Base-by-base conservation (phyloP, 2,888 invertebrate species). In the Nasonovia ribisnigri region DNA sequence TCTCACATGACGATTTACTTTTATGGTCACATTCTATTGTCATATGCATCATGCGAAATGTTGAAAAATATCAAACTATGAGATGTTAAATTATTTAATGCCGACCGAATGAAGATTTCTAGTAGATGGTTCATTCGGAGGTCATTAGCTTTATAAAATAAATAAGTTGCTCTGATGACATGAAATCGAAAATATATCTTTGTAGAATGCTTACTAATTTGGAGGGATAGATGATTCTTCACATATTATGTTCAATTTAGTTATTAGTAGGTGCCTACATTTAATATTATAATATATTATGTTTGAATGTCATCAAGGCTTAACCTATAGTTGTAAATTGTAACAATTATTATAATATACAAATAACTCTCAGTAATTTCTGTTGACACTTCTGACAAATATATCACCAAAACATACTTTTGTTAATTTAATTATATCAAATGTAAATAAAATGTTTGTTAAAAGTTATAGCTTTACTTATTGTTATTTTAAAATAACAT, bases 21-120 rank as follows among this genome's bases (percentile, higher is more conserved):
- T 87, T 92, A 77, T 77, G 77, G 88, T 77, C 51, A 54, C 92
- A 77, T 77, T 42, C 42, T 51, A 92, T 88, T 92, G 88, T 92
- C 77, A 88, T n/a, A n/a, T 88, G 42, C 42, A 54, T 77, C 51
- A 77, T 88, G 43, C 54, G 77, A 92, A 92, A 92, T 67, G 26
- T 46, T 90, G 11, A 90, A 93, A 88, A 93, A 54, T 29, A 43
- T 57, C 57, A n/a, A 84, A 84, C 46, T 48, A 42, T 57, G 46
- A 26, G 60, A 48, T 90, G 46, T 89, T 43, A 87, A 13, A 46
- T 46, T 54, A 24, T 36, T 87, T 51, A 67, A 67, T 88, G 4
- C 29, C 11, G 3, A n/a, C n/a, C 20, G 26, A 84, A 84, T 43
- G n/a, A 48, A 48, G 48, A 67, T 60, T 87, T 42, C 46, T 13